Conservation (phyloP, 2,113 vertebrate genomes). For the Procavia capensis region DNA sequence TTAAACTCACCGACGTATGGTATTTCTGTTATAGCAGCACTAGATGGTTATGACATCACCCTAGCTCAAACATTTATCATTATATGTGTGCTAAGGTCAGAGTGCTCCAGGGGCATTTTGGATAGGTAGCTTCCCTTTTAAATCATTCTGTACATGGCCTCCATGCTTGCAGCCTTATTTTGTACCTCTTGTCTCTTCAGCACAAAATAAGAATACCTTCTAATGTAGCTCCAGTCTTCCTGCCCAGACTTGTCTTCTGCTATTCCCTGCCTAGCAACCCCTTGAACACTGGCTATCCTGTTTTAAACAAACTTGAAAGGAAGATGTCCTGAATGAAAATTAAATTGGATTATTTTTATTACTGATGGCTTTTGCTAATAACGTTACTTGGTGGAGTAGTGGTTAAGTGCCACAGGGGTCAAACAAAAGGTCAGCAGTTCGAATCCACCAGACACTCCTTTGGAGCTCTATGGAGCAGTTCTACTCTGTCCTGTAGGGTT, state of each 20-base stretch:
- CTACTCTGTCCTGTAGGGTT: too few species aligned
- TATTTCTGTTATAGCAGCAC: too few species aligned
- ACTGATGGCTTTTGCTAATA: background rate
- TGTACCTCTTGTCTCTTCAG: too few species aligned
- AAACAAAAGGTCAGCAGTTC: too few species aligned
- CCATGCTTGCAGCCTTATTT: background rate
- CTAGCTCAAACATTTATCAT: background rate
- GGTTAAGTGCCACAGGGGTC: too few species aligned
- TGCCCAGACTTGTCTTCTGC: background rate
- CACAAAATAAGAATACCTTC: background rate
- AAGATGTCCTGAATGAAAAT: background rate
- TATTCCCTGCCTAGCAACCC: accelerated
- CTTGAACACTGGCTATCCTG: background rate
- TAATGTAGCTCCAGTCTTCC: background rate
- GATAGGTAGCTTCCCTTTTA: background rate
- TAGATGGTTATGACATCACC: background rate
- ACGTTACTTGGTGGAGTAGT: background rate
- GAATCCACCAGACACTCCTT: too few species aligned
- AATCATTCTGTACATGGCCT: background rate
- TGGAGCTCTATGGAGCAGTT: too few species aligned
- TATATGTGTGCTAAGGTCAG: background rate
- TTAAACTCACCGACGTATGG: too few species aligned
- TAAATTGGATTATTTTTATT: background rate
- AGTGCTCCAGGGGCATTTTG: background rate
- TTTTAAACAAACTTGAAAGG: background rate